A percentile compares a stretch with the other conserved stretches of the same genome.
These are phyloP conservation scores for Gryllus longicercus DNA, from an alignment of 2,888 invertebrate genomes.

Conservation along the genomic window DNA sequence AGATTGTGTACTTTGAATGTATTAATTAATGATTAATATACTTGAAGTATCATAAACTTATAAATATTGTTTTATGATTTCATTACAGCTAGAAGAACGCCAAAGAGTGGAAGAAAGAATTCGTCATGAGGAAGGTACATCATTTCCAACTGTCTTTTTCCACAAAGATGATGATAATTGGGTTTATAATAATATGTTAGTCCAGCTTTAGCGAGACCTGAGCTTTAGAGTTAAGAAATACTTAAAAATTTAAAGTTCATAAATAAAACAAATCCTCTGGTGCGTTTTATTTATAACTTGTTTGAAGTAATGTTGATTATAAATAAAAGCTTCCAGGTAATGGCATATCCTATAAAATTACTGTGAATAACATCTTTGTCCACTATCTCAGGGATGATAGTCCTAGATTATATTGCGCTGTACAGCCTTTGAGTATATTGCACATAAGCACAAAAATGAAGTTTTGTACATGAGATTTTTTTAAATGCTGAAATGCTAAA, in stretches of 20 bases:
- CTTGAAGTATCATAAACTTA: neutral
- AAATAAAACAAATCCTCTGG: no score
- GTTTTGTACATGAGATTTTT: no score
- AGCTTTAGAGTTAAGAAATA: no score
- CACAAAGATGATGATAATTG: constrained; percentile 34
- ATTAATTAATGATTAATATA: neutral
- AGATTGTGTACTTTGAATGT: no score
- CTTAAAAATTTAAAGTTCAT: no score
- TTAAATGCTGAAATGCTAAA: no score
- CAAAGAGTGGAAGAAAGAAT: constrained; percentile 36
- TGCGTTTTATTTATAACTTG: no score
- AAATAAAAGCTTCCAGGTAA: neutral
- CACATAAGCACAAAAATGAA: neutral
- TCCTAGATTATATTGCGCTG: neutral
- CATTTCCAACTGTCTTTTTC: constrained; percentile 35
- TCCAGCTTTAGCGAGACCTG: neutral
- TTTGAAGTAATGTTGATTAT: no score
- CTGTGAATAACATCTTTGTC: neutral
- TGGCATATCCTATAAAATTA: constrained; percentile 2
- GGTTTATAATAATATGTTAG: constrained; percentile 32
- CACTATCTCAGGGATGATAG: constrained; percentile 10
- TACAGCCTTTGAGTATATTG: neutral
- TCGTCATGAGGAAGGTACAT: constrained; percentile 33
- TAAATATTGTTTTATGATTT: constrained; percentile 23
- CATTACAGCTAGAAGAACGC: constrained; percentile 37